Evolutionary conservation across 2,797 vertebrate species (phyloP).

Genomic region (Scarus forsteni): DNA sequence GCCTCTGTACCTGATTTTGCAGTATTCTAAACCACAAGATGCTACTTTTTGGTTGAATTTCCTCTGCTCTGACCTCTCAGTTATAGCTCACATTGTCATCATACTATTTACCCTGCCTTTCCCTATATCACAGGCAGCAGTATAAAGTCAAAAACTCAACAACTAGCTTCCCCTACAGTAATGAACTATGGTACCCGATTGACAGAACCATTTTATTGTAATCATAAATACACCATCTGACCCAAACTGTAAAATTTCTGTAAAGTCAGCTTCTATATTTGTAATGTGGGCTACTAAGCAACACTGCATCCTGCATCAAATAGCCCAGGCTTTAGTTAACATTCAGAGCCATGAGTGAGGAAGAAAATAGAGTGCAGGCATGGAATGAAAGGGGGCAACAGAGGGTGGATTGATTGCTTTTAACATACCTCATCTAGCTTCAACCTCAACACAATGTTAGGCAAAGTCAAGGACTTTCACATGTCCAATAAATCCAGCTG

Average conservation of each 20-base stretch:
- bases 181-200: constrained; percentile 1
- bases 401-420: constrained; percentile 55
- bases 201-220: constrained; percentile 35
- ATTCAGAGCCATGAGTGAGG: constrained; percentile 44
- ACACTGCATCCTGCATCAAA: constrained; percentile 22
- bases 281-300: neutral
- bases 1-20: neutral
- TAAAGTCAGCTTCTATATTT: constrained; percentile 3
- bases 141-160: neutral
- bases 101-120: neutral
- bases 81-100: neutral
- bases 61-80: neutral
- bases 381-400: constrained; percentile 33
- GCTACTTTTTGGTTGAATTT: constrained; percentile 5
- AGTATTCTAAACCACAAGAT: neutral
- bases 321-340: constrained; percentile 36
- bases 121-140: neutral
- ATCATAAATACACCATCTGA: constrained; percentile 27
- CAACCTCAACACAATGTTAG: constrained; percentile 8
- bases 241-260: neutral
- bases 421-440: constrained; percentile 43
- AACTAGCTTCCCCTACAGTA: neutral
- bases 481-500: constrained; percentile 7
- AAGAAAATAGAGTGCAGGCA: constrained; percentile 44
- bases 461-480: constrained; percentile 37